Conservation (phyloP, 2,113 vertebrate species). For the Hydrochoerus hydrochaeris region DNA sequence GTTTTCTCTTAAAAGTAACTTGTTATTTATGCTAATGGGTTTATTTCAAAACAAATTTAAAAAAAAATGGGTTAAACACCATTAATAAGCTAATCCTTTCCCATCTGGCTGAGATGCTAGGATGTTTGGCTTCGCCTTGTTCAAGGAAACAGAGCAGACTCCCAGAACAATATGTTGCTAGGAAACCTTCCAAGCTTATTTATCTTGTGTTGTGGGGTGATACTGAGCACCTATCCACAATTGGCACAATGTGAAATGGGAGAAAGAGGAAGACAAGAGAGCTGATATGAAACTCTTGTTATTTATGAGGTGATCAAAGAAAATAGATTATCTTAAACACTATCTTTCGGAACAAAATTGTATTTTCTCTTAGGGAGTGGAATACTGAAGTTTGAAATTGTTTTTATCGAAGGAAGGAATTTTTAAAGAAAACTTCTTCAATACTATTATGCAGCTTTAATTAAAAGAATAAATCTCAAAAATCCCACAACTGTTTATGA, state of each 20-base stretch:
- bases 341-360: slow-evolving; percentile 44
- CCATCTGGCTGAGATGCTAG: slow-evolving; percentile 62
- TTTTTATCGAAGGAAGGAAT: slow-evolving; percentile 50
- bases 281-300: background rate
- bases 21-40: slow-evolving; percentile 47
- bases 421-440: slow-evolving; percentile 15
- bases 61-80: background rate
- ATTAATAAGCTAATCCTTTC: slow-evolving; percentile 15
- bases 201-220: slow-evolving; percentile 55
- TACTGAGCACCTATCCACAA: slow-evolving; percentile 28
- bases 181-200: slow-evolving; percentile 75
- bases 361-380: slow-evolving; percentile 50
- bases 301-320: slow-evolving; percentile 44
- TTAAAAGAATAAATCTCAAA: slow-evolving; percentile 47
- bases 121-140: slow-evolving; percentile 46
- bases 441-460: background rate
- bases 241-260: slow-evolving; percentile 2
- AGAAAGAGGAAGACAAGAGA: background rate
- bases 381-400: slow-evolving; percentile 11
- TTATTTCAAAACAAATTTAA: slow-evolving; percentile 45
- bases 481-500: background rate
- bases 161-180: slow-evolving; percentile 61
- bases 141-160: slow-evolving; percentile 64
- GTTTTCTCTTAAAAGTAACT: slow-evolving; percentile 23
- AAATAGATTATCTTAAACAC: background rate